phyloP scores from a whole-genome alignment of 2,797 vertebrate genomes.

The Graptemys geographica region DNA sequence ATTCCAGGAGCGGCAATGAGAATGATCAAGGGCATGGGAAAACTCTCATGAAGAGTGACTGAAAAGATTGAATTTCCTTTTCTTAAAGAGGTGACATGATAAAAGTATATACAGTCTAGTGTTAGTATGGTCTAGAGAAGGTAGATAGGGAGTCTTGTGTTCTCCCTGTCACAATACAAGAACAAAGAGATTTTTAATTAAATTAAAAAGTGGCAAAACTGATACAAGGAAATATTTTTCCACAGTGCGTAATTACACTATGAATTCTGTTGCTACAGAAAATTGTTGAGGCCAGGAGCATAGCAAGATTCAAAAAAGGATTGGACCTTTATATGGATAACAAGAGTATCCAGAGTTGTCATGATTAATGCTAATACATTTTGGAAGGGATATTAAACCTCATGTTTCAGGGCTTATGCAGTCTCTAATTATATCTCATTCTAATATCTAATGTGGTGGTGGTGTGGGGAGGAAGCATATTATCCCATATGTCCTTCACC shows the following conservation, averaged over 20 bases:
- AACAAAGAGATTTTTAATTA: neutral
- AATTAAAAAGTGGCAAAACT: neutral
- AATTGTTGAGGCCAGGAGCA: neutral
- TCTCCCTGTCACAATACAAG: neutral
- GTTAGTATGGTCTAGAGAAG: neutral
- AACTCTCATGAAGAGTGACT: neutral
- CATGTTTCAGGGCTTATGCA: neutral
- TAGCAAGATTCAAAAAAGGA: neutral
- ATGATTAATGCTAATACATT: neutral
- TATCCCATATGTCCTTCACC: neutral
- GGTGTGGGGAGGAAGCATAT: neutral
- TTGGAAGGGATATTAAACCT: neutral
- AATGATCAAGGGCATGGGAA: neutral
- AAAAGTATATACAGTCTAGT: neutral
- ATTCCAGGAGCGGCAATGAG: neutral
- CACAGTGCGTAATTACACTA: neutral
- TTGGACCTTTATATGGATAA: neutral
- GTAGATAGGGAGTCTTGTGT: neutral
- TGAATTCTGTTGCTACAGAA: neutral
- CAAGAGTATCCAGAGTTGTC: neutral
- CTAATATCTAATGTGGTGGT: neutral
- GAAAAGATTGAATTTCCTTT: neutral
- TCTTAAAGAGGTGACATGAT: neutral
- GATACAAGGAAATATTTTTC: neutral
- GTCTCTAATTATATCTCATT: neutral